Percentiles rank a stretch among this genome's conserved stretches.
Evolutionary conservation across 1,140 invertebrate genomes (phyloP).

Genomic region (Zeugodacus cucurbitae): DNA sequence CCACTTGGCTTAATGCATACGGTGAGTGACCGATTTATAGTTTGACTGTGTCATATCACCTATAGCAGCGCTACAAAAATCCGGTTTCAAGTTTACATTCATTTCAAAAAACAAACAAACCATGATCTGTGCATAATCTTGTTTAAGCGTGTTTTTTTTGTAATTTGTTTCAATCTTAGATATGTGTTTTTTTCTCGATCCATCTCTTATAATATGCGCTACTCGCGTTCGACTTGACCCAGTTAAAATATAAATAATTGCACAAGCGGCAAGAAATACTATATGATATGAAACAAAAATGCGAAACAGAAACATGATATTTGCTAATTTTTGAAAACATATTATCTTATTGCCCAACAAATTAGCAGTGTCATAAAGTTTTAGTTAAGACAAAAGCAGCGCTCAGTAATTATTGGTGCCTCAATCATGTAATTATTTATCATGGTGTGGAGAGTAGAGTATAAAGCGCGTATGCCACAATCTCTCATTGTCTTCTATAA

Average conservation of each 20-base stretch:
- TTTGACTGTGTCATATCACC: neutral
- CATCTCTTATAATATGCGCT: neutral
- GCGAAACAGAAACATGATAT: neutral
- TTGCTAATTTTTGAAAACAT: neutral
- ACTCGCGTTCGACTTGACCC: slow-evolving; percentile 10
- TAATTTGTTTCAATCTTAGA: neutral
- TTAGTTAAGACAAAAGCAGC: neutral
- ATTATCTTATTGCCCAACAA: neutral
- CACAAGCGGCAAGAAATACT: neutral
- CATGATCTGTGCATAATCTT: neutral
- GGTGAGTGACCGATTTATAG: neutral
- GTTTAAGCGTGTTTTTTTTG: neutral
- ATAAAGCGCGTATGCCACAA: neutral
- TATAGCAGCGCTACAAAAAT: neutral
- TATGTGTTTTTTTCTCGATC: neutral
- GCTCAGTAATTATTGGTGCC: neutral
- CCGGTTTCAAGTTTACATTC: slow-evolving; percentile 25
- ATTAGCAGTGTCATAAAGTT: neutral
- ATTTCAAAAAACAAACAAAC: neutral
- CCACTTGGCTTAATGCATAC: neutral
- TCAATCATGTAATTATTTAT: neutral
- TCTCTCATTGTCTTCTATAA: no score
- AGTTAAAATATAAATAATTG: slow-evolving; percentile 2
- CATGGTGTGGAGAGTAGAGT: neutral
- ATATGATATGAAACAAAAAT: neutral